Conservation (phyloP, 2,888 invertebrate species). For the Diaprepes abbreviatus region DNA sequence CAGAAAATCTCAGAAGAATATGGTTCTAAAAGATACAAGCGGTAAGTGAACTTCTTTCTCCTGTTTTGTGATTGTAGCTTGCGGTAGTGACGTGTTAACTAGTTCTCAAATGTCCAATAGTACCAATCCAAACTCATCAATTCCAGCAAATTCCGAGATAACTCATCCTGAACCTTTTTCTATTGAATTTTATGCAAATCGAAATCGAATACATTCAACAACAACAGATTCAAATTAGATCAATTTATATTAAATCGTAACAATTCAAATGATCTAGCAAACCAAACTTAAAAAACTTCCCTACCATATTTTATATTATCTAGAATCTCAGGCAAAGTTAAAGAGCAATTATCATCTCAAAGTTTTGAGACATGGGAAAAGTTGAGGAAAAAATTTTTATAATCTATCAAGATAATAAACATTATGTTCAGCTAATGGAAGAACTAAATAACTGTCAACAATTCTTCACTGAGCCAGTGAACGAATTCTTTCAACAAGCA, state of each 20-base stretch:
- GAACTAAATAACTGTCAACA: constrained; percentile 7
- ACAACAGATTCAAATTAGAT: not conserved
- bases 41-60: too few relatives aligned
- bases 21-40: too few relatives aligned
- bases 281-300: not conserved
- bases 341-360: constrained; percentile 2
- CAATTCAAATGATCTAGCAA: not conserved
- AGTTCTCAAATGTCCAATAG: too few relatives aligned
- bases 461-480: not conserved
- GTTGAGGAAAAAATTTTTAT: not conserved
- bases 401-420: constrained; percentile 5
- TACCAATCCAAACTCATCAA: too few relatives aligned
- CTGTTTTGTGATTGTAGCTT: too few relatives aligned
- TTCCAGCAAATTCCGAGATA: too few relatives aligned
- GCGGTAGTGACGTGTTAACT: too few relatives aligned
- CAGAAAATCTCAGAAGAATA: too few relatives aligned
- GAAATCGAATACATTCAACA: not conserved
- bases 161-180: not conserved
- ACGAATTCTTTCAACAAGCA: not conserved
- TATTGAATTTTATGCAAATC: not conserved
- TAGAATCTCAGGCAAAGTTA: constrained; percentile 5
- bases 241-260: not conserved
- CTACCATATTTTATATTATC: constrained; percentile 4
- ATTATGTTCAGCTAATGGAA: constrained; percentile 9
- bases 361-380: not conserved